Evolutionary conservation across 2,888 invertebrate species (phyloP).

Genomic region (Conchocele bisecta): DNA sequence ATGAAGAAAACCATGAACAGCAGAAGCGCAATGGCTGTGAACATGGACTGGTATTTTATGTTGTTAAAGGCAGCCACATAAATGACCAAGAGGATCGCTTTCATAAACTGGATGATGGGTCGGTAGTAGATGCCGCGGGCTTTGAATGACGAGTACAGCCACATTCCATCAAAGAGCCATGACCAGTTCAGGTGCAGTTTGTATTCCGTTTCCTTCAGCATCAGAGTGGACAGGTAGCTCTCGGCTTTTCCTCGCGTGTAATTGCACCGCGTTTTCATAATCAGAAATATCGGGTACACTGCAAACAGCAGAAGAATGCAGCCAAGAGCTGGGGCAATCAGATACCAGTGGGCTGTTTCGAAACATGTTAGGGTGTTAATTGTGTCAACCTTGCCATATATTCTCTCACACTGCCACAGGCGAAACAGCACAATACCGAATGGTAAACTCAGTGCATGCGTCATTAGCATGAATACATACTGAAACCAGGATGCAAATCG

Average conservation of each 20-base stretch:
- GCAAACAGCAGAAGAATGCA: slow-evolving; percentile 65
- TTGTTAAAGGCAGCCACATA: slow-evolving; percentile 68
- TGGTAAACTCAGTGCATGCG: slow-evolving; percentile 75
- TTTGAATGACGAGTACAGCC: slow-evolving; percentile 78
- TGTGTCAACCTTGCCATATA: slow-evolving; percentile 65
- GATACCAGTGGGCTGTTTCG: slow-evolving; percentile 70
- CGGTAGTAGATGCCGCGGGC: slow-evolving; percentile 71
- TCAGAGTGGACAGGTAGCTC: slow-evolving; percentile 76
- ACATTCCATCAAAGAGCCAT: slow-evolving; percentile 74
- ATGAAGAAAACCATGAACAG: slow-evolving; percentile 58
- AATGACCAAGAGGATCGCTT: slow-evolving; percentile 67
- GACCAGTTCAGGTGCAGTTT: slow-evolving; percentile 76
- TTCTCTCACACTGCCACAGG: slow-evolving; percentile 73
- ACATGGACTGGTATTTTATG: slow-evolving; percentile 66
- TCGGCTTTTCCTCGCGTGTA: slow-evolving; percentile 66
- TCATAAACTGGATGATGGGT: slow-evolving; percentile 66
- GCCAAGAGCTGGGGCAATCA: slow-evolving; percentile 65
- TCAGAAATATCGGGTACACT: slow-evolving; percentile 72
- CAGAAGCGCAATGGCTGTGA: slow-evolving; percentile 60
- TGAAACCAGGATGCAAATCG: slow-evolving; percentile 70
- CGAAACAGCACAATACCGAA: slow-evolving; percentile 69
- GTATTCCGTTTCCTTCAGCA: slow-evolving; percentile 79
- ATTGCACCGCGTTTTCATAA: slow-evolving; percentile 67
- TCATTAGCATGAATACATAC: slow-evolving; percentile 62
- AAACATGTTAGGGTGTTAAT: slow-evolving; percentile 71